phyloP scores from a whole-genome alignment of 2,113 vertebrate genomes.

The Orycteropus afer region DNA sequence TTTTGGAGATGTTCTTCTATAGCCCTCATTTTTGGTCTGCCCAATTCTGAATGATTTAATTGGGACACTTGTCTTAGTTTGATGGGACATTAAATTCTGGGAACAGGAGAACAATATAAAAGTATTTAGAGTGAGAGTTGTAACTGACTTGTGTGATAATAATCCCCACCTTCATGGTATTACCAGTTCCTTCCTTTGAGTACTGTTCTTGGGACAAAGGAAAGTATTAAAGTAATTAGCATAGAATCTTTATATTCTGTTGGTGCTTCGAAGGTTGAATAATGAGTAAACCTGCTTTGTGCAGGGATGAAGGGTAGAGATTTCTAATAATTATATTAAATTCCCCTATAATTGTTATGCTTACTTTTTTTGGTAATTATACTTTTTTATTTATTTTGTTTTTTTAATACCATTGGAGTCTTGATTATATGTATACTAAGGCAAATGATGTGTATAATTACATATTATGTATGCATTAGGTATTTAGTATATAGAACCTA shows the following conservation, averaged over 20 bases:
- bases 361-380: constrained; percentile 14
- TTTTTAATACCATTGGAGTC: background rate
- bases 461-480: background rate
- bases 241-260: background rate
- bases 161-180: background rate
- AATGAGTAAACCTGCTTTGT: background rate
- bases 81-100: background rate
- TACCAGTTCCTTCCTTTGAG: background rate
- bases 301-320: background rate
- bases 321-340: constrained; percentile 16
- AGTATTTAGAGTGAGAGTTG: constrained; percentile 18
- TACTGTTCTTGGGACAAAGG: constrained; percentile 23
- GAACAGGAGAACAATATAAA: background rate
- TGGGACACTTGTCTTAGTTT: constrained; percentile 3
- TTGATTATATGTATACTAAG: constrained; percentile 32
- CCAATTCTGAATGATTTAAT: constrained; percentile 12
- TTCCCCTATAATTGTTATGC: background rate
- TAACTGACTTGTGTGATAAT: background rate
- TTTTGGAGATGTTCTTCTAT: constrained; percentile 16
- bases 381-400: background rate
- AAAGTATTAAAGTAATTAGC: background rate
- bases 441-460: constrained; percentile 18
- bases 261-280: constrained; percentile 6
- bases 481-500: constrained; percentile 34
- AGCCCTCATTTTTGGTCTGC: background rate